Evolutionary conservation across 2,888 invertebrate genomes (phyloP).

Genomic region (Ophion ellenae): DNA sequence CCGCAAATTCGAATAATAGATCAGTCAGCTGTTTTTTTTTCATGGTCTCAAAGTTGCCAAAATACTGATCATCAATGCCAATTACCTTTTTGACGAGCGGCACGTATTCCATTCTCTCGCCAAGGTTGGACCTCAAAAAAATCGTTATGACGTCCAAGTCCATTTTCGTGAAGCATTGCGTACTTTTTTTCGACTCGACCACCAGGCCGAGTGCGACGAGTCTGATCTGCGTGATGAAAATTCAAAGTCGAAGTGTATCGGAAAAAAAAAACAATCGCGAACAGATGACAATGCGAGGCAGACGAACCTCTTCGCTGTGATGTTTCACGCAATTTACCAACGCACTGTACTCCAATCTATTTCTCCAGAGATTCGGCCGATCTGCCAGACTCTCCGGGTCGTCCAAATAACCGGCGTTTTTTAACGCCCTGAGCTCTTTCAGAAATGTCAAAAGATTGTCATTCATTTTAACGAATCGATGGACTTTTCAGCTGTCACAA

Average conservation of each 20-base stretch:
- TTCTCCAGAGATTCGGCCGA: slow-evolving; percentile 84
- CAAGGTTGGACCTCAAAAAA: slow-evolving; percentile 89
- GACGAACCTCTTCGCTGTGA: slow-evolving; percentile 86
- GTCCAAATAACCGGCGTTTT: slow-evolving; percentile 75
- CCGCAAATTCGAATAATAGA: too few species aligned
- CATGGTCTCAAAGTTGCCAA: background rate
- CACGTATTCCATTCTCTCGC: slow-evolving; percentile 89
- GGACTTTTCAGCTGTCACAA: slow-evolving; percentile 27
- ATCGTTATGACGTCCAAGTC: slow-evolving; percentile 88
- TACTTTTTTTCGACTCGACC: slow-evolving; percentile 90
- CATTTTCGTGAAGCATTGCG: slow-evolving; percentile 86
- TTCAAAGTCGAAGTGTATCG: slow-evolving; percentile 5
- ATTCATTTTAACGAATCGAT: slow-evolving; percentile 35
- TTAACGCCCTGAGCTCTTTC: slow-evolving; percentile 66
- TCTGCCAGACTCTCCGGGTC: slow-evolving; percentile 65
- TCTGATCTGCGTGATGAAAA: slow-evolving; percentile 85
- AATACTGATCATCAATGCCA: background rate
- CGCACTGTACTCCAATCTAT: slow-evolving; percentile 84
- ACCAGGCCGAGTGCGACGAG: slow-evolving; percentile 89
- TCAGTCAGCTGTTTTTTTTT: too few species aligned
- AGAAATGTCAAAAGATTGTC: slow-evolving; percentile 64
- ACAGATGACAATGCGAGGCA: background rate
- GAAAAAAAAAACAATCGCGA: background rate
- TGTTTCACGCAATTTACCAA: slow-evolving; percentile 86
- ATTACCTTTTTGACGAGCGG: slow-evolving; percentile 89